These are phyloP conservation scores for Neodiprion lecontei DNA, from an alignment of 1,140 invertebrate genomes.

Conservation along the genomic window DNA sequence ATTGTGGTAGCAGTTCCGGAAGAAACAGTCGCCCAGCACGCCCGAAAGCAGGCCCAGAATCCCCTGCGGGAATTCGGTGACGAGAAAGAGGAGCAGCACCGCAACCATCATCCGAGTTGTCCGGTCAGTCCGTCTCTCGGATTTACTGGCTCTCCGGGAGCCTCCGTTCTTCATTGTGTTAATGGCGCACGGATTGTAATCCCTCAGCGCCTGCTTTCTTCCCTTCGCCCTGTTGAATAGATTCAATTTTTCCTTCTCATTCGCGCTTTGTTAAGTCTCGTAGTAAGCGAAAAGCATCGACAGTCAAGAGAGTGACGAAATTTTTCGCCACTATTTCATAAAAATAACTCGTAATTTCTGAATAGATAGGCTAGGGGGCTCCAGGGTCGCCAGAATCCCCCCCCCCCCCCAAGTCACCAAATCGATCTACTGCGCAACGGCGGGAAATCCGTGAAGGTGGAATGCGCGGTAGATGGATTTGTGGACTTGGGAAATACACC, in stretches of 20 bases:
- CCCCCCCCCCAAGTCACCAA: too few relatives aligned
- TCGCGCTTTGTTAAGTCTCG: too few relatives aligned
- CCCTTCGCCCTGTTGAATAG: slow-evolving; percentile 66
- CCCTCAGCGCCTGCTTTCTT: slow-evolving; percentile 71
- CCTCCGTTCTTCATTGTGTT: slow-evolving; percentile 25
- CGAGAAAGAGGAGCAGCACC: slow-evolving; percentile 82
- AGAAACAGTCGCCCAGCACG: slow-evolving; percentile 76
- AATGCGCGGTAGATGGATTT: too few relatives aligned
- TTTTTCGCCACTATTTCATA: neutral
- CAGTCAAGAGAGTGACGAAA: neutral
- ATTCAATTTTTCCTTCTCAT: neutral
- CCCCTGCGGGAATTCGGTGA: slow-evolving; percentile 88
- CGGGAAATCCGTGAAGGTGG: too few relatives aligned
- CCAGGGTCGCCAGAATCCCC: too few relatives aligned
- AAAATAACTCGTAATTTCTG: too few relatives aligned
- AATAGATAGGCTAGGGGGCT: too few relatives aligned
- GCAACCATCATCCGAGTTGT: slow-evolving; percentile 92
- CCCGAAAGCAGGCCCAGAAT: slow-evolving; percentile 77
- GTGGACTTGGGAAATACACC: too few relatives aligned
- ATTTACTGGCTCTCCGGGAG: slow-evolving; percentile 62
- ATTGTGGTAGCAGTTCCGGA: slow-evolving; percentile 75
- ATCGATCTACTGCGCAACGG: too few relatives aligned
- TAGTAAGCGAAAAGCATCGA: too few relatives aligned
- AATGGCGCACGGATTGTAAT: slow-evolving; percentile 66
- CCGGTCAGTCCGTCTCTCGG: slow-evolving; percentile 76